Percentiles rank a stretch among this genome's conserved stretches.
phyloP scores from a whole-genome alignment of 1,140 invertebrate genomes.

The Ceratina japonica region DNA sequence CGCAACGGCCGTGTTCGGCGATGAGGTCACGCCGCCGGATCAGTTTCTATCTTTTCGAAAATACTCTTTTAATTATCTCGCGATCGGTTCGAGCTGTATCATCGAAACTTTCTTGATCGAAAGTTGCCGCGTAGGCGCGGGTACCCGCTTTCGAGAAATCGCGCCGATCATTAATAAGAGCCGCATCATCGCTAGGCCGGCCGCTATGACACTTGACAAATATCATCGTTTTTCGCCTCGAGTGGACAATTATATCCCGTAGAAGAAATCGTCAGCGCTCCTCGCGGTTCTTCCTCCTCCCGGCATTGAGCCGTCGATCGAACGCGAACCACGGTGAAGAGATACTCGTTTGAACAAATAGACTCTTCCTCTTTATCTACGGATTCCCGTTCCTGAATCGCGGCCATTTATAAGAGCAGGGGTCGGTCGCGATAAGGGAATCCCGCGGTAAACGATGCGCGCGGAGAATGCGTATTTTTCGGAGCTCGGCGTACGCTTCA shows the following conservation, averaged over 20 bases:
- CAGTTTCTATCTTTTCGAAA: not conserved
- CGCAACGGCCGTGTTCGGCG: no score
- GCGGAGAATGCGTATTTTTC: conserved; percentile 56
- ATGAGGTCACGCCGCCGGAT: not conserved
- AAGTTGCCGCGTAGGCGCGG: conserved; percentile 59
- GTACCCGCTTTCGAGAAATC: conserved; percentile 43
- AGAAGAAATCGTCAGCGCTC: conserved; percentile 3
- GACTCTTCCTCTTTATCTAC: conserved; percentile 20
- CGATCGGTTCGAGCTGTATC: conserved; percentile 41
- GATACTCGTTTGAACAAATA: conserved; percentile 22
- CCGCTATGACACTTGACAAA: conserved; percentile 46
- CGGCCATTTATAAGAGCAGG: conserved; percentile 51
- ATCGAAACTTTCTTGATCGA: conserved; percentile 61
- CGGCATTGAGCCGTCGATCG: not conserved
- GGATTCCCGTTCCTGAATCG: conserved; percentile 41
- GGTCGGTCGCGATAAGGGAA: conserved; percentile 53
- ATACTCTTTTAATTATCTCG: conserved; percentile 27
- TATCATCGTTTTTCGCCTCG: not conserved
- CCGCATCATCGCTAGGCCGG: conserved; percentile 29
- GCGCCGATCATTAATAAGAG: conserved; percentile 45
- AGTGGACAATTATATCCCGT: conserved; percentile 27
- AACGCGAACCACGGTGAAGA: not conserved
- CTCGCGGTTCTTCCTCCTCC: not conserved
- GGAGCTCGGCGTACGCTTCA: conserved; percentile 28
- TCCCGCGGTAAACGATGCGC: conserved; percentile 52